Base-by-base conservation (phyloP, 2,797 vertebrate genomes). In the Bradypus variegatus region DNA sequence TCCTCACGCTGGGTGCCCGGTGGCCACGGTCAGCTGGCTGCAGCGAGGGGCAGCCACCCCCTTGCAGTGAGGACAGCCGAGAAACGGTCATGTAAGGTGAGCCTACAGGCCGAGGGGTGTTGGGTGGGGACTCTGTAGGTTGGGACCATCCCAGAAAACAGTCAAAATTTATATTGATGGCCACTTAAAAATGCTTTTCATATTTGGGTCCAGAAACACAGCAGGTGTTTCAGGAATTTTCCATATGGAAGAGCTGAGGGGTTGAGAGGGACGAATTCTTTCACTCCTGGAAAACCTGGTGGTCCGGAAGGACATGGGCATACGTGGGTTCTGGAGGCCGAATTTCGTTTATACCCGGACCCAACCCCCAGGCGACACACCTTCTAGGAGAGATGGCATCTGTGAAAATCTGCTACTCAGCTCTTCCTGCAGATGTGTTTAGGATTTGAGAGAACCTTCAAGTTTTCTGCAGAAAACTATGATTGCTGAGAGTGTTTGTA, bases 341-440 rank as follows among this genome's bases (percentile, higher is more conserved):
- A 0, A 14, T 29, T 6, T 75, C 25, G 9, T 6, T 8, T 18
- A 25, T 15, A 13, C 45, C 48, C 18, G 27, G 41, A 60, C n/a
- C 6, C 23, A 10, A 6, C 67, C 25, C 4, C 0, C 0, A 2
- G 33, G 62, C 0, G 0, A 15, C n/a, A 1, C 1, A 0, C 1
- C 4, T 4, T 58, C 58, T 23, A 8, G 8, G 21, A 2, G 48
- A 31, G 65, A 23, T 4, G 0, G 2, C 31, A n/a, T 10, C 75
- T 10, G 10, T 5, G 79, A 36, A 48, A 67, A 4, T 8, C 55
- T 5, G 0, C 23, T 0, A 2, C 0, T 6, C 9, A 2, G n/a
- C 33, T 4, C 19, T 6, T 2, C 19, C 64, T 19, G 27, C 48
- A 11, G 69, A 1, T 15, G 6, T 72, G 27, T 5, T n/a, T 2